Base-by-base conservation (phyloP, 2,113 vertebrate species). In the Nannospalax galili region DNA sequence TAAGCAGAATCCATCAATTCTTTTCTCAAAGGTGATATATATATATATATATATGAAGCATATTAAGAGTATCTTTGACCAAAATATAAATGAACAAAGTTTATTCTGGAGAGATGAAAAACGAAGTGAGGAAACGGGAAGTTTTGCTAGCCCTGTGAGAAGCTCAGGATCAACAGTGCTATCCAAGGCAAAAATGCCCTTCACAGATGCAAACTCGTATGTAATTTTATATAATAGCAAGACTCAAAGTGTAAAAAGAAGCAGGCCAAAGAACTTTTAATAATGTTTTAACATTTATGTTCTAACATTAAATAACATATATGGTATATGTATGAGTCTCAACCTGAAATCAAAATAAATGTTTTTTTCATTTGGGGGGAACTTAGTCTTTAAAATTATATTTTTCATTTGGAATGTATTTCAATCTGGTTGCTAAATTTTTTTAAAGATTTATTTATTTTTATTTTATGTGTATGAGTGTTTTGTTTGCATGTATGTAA, bases 191-290 rank as follows among this genome's bases (percentile, higher is more conserved):
- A 78, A 79, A 20, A 74, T 40, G 11, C 10, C 37, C 17, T 15
- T 65, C 35, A 64, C 11, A 81, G 85, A 60, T n/a, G 35, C 32
- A 84, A 94, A 45, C 22, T 58, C 28, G 81, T 32, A 42, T 20
- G 7, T 37, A 52, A 74, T 16, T n/a, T 70, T 52, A 45, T 7
- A 10, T 92, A 86, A 75, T n/a, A 90, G 48, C 15, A 52, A 77
- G 32, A 84, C 22, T 91, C n/a, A 70, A 92, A 77, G 16, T 60
- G 1, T 89, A 62, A 84, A 75, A 84, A 35, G 16, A 52, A 70
- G 75, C 5, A 72, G 26, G 40, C 84, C 70, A 88, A 56, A 84
- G 77, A 77, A 92, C 77, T 89, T 95, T 78, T 72, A 89, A 80
- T 79, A 56, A 73, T 32, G 1, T 62, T 79, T 80, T 84, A 84